Base-by-base conservation (phyloP, 2,797 vertebrate genomes). In the Champsocephalus esox region DNA sequence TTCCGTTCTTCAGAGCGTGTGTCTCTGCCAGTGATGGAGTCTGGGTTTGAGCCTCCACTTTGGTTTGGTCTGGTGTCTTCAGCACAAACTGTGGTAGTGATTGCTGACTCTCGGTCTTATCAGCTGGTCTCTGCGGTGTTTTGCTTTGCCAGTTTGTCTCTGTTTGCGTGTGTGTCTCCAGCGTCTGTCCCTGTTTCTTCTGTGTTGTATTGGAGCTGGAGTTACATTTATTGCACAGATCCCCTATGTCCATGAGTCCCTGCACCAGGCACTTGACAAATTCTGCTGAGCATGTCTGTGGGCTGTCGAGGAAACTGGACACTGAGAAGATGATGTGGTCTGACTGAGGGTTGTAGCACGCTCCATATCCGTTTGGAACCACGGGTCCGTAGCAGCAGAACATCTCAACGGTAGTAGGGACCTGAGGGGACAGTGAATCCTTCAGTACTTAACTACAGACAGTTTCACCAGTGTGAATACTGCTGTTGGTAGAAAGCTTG, bases 361-460 rank as follows among this genome's bases (percentile, higher is more conserved):
- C 91, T 0, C 98, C 98, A 0, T 99, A 99, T 17, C 98, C 98
- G 0, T 96, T 91, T 5, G 96, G 95, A 45, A 98, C 95, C 86
- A 99, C 98, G 0, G 98, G 98, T 8, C 98, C 98, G 0, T 99
- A 99, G 91, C 97, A 99, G 94, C 97, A 99, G 89, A 99, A 99
- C 96, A 98, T 97, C 75, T 99, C 97, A 78, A 92, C 95, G 12
- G 94, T 95, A 0, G 98, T 98, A 34, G 98, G 97, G 64, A 99
- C 97, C 98, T 99, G 91, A 65, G 56, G 61, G 14, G 54, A 77
- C 32, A 87, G 24, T 10, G 16, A 60, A 66, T 28, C 12, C 12
- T 41, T 79, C 17, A 77, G 34, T 51, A 1, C 4, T 69, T 34
- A 60, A 24, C 12, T 11, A 48, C 2, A 51, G 11, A 45, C 4